Conservation (phyloP, 1,140 invertebrate genomes). For the Penaeus vannamei region DNA sequence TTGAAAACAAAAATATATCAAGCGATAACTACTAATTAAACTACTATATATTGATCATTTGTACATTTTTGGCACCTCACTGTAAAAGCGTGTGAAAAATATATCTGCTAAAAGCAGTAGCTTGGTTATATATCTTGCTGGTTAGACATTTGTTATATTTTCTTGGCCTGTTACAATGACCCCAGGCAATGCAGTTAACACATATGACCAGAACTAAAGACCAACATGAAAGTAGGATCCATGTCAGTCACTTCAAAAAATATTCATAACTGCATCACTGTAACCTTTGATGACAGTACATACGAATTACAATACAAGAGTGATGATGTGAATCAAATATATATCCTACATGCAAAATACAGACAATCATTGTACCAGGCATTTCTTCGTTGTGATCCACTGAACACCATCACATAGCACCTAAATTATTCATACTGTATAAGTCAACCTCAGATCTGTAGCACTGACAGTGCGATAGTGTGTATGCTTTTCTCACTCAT, state of each 20-base stretch:
- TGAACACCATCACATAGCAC: conserved; percentile 46
- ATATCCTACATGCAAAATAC: conserved; percentile 39
- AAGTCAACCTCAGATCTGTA: conserved; percentile 54
- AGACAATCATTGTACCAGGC: not conserved
- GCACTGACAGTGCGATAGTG: not conserved
- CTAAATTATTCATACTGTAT: conserved; percentile 34
- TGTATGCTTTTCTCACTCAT: not conserved
- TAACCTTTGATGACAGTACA: too few relatives aligned
- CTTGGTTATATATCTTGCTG: conserved; percentile 1
- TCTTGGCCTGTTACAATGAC: not conserved
- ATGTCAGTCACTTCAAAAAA: conserved; percentile 17
- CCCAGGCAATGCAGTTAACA: not conserved
- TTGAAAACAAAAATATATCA: conserved; percentile 37
- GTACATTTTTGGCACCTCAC: conserved; percentile 63
- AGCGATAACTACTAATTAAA: conserved; percentile 38
- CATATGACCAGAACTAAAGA: conserved; percentile 56
- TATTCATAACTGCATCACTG: not conserved
- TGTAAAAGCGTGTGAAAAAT: conserved; percentile 44
- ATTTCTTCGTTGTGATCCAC: conserved; percentile 26
- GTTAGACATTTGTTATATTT: conserved; percentile 11
- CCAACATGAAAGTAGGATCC: conserved; percentile 20
- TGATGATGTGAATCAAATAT: not conserved
- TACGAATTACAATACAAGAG: too few relatives aligned
- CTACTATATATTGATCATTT: conserved; percentile 49
- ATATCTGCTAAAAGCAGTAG: conserved; percentile 41